A percentile compares a stretch with the other conserved stretches of the same genome.
phyloP scores from a whole-genome alignment of 2,888 invertebrate genomes.

The Sarcophaga carnaria region DNA sequence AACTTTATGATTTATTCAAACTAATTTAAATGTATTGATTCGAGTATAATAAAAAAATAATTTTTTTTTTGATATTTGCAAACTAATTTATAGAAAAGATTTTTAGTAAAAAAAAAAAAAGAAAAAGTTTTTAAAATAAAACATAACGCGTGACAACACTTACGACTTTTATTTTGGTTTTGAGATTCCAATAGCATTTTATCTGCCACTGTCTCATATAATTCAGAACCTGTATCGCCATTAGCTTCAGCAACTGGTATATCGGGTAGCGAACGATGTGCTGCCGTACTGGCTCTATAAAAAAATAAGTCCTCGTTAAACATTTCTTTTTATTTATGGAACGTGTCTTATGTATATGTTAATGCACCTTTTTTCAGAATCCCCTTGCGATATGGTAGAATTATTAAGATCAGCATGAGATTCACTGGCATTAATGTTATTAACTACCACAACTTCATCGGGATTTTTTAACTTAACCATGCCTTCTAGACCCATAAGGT shows the following conservation, averaged over 20 bases:
- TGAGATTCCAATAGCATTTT: slow-evolving; percentile 81
- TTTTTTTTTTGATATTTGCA: background rate
- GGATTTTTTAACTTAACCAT: slow-evolving; percentile 88
- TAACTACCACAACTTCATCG: slow-evolving; percentile 84
- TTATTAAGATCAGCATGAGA: slow-evolving; percentile 80
- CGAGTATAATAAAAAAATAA: too few species aligned
- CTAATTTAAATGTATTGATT: background rate
- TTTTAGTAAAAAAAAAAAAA: background rate
- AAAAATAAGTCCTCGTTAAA: slow-evolving; percentile 42
- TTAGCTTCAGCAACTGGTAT: slow-evolving; percentile 88
- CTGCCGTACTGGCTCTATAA: slow-evolving; percentile 82
- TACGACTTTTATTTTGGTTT: slow-evolving; percentile 80
- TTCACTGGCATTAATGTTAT: slow-evolving; percentile 75
- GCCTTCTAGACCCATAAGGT: slow-evolving; percentile 87
- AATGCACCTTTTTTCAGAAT: slow-evolving; percentile 79
- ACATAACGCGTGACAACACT: slow-evolving; percentile 41
- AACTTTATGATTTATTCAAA: background rate
- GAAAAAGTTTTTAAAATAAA: background rate
- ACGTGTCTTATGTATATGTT: background rate
- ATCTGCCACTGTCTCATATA: slow-evolving; percentile 91
- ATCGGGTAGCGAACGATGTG: slow-evolving; percentile 91
- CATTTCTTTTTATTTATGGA: slow-evolving; percentile 4
- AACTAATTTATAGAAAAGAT: background rate
- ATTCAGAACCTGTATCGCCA: slow-evolving; percentile 89
- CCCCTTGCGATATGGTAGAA: slow-evolving; percentile 79